These are phyloP conservation scores for Heterodera schachtii DNA, from an alignment of 1,140 invertebrate species.

Conservation along the genomic window DNA sequence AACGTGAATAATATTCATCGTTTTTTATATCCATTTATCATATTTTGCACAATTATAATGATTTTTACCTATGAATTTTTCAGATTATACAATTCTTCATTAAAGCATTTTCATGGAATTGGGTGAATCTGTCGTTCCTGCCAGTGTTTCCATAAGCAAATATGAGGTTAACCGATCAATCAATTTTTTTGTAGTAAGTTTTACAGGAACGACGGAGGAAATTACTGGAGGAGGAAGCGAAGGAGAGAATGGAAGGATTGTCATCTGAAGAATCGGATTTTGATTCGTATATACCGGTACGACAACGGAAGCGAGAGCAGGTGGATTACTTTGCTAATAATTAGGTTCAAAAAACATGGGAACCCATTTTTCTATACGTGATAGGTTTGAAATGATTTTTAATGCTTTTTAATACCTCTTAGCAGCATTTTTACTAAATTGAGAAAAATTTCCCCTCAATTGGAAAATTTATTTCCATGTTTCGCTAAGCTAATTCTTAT, in stretches of 20 bases:
- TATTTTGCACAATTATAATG: not conserved
- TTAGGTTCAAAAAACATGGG: not conserved
- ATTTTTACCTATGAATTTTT: not conserved
- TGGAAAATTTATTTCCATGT: no score
- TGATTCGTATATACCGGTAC: conserved; percentile 44
- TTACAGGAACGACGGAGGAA: conserved; percentile 37
- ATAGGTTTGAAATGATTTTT: no score
- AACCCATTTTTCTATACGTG: not conserved
- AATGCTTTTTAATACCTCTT: not conserved
- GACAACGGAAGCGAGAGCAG: conserved; percentile 52
- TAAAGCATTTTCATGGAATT: not conserved
- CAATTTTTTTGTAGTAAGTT: not conserved
- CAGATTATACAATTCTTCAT: not conserved
- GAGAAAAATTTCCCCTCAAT: not conserved
- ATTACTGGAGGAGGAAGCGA: conserved; percentile 46
- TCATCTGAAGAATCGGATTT: conserved; percentile 50
- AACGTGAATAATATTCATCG: not conserved
- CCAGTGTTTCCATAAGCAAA: conserved; percentile 15
- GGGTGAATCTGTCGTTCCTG: not conserved
- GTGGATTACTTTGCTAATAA: conserved; percentile 29
- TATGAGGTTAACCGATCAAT: conserved; percentile 5
- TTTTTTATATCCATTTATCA: no score
- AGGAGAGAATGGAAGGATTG: conserved; percentile 39
- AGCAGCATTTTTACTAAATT: no score
- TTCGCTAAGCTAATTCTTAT: no score